These are phyloP conservation scores for Drosophila virilis DNA, from an alignment of 1,140 invertebrate species.

Conservation along the genomic window DNA sequence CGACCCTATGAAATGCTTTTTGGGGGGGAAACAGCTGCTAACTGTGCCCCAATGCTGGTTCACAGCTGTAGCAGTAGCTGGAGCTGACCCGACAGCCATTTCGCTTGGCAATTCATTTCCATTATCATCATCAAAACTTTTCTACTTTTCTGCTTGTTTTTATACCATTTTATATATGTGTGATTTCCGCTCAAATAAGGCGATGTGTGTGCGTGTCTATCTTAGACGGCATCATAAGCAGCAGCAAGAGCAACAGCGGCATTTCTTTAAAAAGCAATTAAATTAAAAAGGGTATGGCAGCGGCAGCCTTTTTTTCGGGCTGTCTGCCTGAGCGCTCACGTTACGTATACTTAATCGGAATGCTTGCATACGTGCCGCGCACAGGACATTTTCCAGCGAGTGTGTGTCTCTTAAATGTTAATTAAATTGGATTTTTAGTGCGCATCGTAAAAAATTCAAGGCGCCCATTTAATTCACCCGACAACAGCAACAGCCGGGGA, in stretches of 20 bases:
- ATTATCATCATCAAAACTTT: slow-evolving; percentile 81
- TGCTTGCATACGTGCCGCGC: slow-evolving; percentile 67
- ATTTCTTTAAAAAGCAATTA: slow-evolving; percentile 84
- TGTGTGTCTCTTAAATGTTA: slow-evolving; percentile 83
- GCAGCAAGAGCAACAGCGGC: slow-evolving; percentile 18
- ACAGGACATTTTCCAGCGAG: slow-evolving; percentile 24
- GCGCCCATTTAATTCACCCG: slow-evolving; percentile 79
- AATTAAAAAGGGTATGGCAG: slow-evolving; percentile 82
- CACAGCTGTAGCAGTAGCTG: slow-evolving; percentile 7
- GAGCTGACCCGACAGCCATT: slow-evolving; percentile 42
- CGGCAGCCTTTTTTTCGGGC: slow-evolving; percentile 68
- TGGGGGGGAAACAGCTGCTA: slow-evolving; percentile 63
- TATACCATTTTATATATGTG: slow-evolving; percentile 27
- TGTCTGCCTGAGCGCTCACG: slow-evolving; percentile 48
- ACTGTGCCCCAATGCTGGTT: slow-evolving; percentile 56
- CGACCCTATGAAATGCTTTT: slow-evolving; percentile 41
- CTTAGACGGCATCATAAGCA: slow-evolving; percentile 55
- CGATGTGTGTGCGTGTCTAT: slow-evolving; percentile 15
- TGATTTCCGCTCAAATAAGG: slow-evolving; percentile 39
- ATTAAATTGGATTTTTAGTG: slow-evolving; percentile 84
- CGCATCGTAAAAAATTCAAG: slow-evolving; percentile 83
- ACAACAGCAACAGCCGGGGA: slow-evolving; percentile 55
- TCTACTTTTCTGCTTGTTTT: slow-evolving; percentile 57
- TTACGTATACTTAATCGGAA: slow-evolving; percentile 78
- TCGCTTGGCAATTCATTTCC: slow-evolving; percentile 72